Evolutionary conservation across 1,140 invertebrate species (phyloP).

Genomic region (Ceratina calcarata): DNA sequence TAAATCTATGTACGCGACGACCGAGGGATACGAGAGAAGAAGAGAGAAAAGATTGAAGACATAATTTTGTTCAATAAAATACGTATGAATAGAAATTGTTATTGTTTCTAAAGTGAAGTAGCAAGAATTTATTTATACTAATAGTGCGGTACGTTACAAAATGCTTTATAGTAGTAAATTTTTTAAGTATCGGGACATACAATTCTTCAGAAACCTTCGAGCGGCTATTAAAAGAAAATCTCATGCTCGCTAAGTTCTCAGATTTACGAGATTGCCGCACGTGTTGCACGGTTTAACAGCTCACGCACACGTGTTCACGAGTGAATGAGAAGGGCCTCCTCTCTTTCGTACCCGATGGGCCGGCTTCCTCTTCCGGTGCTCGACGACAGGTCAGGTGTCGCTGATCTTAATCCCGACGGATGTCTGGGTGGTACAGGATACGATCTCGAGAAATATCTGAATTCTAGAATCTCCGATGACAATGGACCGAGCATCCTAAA

Average conservation of each 20-base stretch:
- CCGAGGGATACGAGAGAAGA: not conserved
- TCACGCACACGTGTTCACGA: slow-evolving; percentile 60
- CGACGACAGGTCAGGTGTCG: slow-evolving; percentile 64
- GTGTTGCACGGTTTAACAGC: slow-evolving; percentile 49
- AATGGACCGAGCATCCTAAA: not conserved
- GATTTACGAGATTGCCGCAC: slow-evolving; percentile 53
- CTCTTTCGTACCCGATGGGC: slow-evolving; percentile 37
- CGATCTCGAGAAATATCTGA: slow-evolving; percentile 25
- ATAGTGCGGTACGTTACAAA: not conserved
- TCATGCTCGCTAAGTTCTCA: not conserved
- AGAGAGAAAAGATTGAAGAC: not conserved
- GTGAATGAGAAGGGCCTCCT: slow-evolving; percentile 45
- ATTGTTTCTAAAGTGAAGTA: not conserved
- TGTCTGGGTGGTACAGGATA: slow-evolving; percentile 55
- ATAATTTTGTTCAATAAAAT: not conserved
- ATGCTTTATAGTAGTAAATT: too few relatives aligned
- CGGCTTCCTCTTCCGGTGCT: slow-evolving; percentile 66
- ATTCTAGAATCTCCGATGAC: slow-evolving; percentile 1
- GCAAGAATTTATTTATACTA: not conserved
- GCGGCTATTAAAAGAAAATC: not conserved
- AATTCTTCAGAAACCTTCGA: not conserved
- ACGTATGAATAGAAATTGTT: not conserved
- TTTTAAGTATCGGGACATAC: too few relatives aligned
- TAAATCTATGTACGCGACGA: not conserved
- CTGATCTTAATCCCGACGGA: slow-evolving; percentile 58